Base-by-base conservation (phyloP, 2,888 invertebrate species). In the Andrena fulva region DNA sequence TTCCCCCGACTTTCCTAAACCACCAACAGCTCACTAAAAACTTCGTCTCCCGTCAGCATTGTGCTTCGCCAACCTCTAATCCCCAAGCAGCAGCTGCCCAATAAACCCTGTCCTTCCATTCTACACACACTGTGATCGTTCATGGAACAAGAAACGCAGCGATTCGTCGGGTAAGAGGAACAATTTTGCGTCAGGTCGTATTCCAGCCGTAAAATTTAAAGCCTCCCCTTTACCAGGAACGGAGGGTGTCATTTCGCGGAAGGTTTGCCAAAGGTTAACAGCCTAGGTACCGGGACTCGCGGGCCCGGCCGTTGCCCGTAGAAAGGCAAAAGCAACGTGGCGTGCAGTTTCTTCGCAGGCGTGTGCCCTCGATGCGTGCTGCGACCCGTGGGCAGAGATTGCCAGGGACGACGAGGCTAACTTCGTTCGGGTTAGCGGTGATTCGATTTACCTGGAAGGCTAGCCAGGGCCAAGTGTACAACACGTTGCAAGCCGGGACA, bases 401-500 rank as follows among this genome's bases (percentile, higher is more conserved):
- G 88, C 73, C 63, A 79, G 77, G 72, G 85, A 85, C 85, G 84
- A 86, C 85, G 79, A 83, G 87, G 87, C 79, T 92, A 92, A 92
- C 90, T 90, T 91, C 88, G 91, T 90, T 92, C 89, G 89, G 90
- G 90, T 91, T 91, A 88, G 87, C 90, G 87, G 89, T 92, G 91
- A 93, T 92, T 92, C 92, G 92, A 92, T 92, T 92, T 92, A 88
- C 87, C 89, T 89, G 86, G 89, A 87, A 88, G 90, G 89, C 89
- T 80, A 80, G 77, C 64, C 70, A 80, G 73, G 84, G 84, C 84
- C 89, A 84, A 84, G 81, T 87, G 86, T 87, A 85, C 79, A 84
- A 85, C 85, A 84, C 83, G 87, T 82, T 77, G 87, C 87, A 81
- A 82, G 80, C 81, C 78, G 77, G 82, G 87, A 85, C 85, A 86